Evolutionary conservation across 2,888 invertebrate species (phyloP).

Genomic region (Orthonychiurus folsomi): DNA sequence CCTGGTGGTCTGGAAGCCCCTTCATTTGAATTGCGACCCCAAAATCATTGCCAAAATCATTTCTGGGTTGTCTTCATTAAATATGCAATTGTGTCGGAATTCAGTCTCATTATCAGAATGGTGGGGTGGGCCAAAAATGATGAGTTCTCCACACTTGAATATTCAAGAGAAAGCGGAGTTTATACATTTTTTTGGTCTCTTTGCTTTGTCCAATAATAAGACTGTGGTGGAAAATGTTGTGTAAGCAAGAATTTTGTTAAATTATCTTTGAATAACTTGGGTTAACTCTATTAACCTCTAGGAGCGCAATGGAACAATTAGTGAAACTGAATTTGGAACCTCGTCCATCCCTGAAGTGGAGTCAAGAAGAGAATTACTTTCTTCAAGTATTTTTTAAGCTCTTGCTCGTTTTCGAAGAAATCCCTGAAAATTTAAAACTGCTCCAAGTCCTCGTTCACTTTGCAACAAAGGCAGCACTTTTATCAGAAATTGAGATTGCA

Average conservation of each 20-base stretch:
- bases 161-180: constrained; percentile 31
- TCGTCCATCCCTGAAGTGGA: constrained; percentile 15
- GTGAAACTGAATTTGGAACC: constrained; percentile 6
- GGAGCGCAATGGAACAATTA: constrained; percentile 10
- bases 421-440: constrained; percentile 12
- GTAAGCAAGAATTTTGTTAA: constrained; percentile 22
- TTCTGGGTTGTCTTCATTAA: constrained; percentile 25
- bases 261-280: not conserved
- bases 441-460: constrained; percentile 10
- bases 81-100: constrained; percentile 23
- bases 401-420: constrained; percentile 12
- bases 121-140: constrained; percentile 30
- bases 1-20: constrained; percentile 27
- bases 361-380: constrained; percentile 20
- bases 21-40: constrained; percentile 31
- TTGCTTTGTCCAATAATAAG: constrained; percentile 23
- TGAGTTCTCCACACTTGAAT: constrained; percentile 21
- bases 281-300: constrained; percentile 8
- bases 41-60: constrained; percentile 23
- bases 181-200: constrained; percentile 29
- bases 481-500: not conserved
- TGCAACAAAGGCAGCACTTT: not conserved
- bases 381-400: constrained; percentile 15
- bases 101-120: constrained; percentile 24
- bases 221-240: constrained; percentile 17